Percentiles rank a stretch among this genome's conserved stretches.
These are phyloP conservation scores for Platycheirus rosarum DNA, from an alignment of 2,888 invertebrate genomes.

Conservation along the genomic window DNA sequence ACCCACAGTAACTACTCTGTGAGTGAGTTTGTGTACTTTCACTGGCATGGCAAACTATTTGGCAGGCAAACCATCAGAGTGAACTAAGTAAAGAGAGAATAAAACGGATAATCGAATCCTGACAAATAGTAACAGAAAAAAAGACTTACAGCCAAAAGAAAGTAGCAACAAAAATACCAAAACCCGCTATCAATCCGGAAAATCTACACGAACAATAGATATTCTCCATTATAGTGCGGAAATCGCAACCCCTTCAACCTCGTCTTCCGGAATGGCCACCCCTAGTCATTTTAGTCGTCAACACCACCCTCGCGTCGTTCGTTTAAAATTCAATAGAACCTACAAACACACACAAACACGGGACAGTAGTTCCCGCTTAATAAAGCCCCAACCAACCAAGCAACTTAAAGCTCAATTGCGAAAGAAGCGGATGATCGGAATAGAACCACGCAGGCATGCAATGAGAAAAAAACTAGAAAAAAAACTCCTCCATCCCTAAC, in stretches of 20 bases:
- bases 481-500: too few relatives aligned
- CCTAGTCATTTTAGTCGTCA: constrained; percentile 12
- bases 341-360: constrained; percentile 15
- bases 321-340: constrained; percentile 48
- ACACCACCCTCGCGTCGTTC: too few relatives aligned
- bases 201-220: constrained; percentile 73
- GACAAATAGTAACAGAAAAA: constrained; percentile 55
- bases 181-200: constrained; percentile 69
- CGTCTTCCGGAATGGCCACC: constrained; percentile 6
- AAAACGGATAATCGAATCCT: constrained; percentile 66
- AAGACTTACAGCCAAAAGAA: constrained; percentile 13
- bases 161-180: constrained; percentile 39
- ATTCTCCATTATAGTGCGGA: constrained; percentile 63
- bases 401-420: constrained; percentile 39
- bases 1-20: constrained; percentile 13
- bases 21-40: constrained; percentile 44
- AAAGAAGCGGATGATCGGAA: constrained; percentile 56
- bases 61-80: constrained; percentile 40
- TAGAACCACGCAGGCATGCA: constrained; percentile 54
- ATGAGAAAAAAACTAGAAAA: constrained; percentile 32
- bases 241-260: constrained; percentile 46
- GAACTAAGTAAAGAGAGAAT: constrained; percentile 30
- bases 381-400: constrained; percentile 11
- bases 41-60: constrained; percentile 62
- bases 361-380: not conserved